Conservation (phyloP, 2,797 vertebrate species). For the Delichon dasypus region DNA sequence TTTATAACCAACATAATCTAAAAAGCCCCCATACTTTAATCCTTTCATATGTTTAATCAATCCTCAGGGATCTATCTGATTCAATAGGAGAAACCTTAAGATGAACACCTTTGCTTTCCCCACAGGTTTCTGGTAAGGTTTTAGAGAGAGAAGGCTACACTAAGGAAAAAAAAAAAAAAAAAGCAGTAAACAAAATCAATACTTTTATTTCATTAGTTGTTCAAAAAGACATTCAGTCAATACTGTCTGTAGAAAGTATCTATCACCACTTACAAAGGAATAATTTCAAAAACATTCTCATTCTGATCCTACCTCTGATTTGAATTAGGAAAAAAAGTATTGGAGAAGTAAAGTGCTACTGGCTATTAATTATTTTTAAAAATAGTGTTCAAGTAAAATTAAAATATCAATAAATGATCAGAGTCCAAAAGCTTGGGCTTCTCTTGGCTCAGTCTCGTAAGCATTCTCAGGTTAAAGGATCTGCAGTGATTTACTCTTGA, state of each 20-base stretch:
- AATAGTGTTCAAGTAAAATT: neutral
- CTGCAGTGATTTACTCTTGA: neutral
- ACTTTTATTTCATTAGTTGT: neutral
- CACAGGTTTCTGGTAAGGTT: neutral
- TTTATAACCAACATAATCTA: neutral
- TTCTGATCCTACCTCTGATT: neutral
- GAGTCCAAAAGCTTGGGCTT: neutral
- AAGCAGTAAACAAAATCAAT: neutral
- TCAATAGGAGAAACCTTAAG: neutral
- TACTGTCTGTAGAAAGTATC: neutral
- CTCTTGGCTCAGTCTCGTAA: neutral
- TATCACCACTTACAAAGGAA: neutral
- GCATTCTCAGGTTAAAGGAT: neutral
- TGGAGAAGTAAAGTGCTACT: neutral
- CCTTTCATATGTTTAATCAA: neutral
- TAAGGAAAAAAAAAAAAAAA: neutral
- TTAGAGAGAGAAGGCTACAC: neutral
- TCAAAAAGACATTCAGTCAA: constrained; percentile 45
- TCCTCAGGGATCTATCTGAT: neutral
- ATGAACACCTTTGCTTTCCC: neutral
- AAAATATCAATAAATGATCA: neutral
- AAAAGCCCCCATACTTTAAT: neutral
- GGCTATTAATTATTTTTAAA: neutral
- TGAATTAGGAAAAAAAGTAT: neutral
- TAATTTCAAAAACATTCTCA: neutral